Base-by-base conservation (phyloP, 1,140 invertebrate genomes). In the Drosophila nigrodunni region DNA sequence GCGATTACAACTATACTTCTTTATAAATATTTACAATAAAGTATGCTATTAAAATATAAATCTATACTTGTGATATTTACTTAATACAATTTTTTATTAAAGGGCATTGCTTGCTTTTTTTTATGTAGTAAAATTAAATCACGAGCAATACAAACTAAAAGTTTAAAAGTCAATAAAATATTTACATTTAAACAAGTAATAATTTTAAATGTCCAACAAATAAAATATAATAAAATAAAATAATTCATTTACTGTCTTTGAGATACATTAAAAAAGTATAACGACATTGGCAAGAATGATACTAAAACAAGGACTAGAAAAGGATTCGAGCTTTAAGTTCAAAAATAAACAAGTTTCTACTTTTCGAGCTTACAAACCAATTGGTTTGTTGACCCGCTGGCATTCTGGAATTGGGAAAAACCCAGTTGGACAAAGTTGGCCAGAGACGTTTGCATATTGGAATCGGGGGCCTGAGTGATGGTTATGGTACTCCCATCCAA, bases 381-480 rank as follows among this genome's bases (percentile, higher is more conserved):
- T 68, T 82, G 66, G 35, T 75, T 78, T 39, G 74, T 13, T 9
- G 82, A 41, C 0, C 77, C 44, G 37, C 62, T 74, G 25, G 70
- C 8, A 59, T 90, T 90, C 1, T 92, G 88, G 59, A 83, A 92
- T 58, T 92, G 81, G 1, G 77, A 69, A 30, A 83, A 85, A 5
- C 78, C 82, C n/a, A 92, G 55, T 64, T 91, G 89, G 34, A 92
- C 82, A 61, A 87, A 89, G 57, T 92, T 92, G 2, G 80, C 77
- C 49, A 92, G 55, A 25, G 86, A 88, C 49, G 77, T 52, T 47
- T 78, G 74, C 25, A 91, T 73, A 70, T 80, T 90, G 11, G 82
- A 70, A 30, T 91, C 91, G 25, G 86, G 64, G 6, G 89, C 81
- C 62, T 91, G 90, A 7, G 86, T 92, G 41, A 92, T 91, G 7